Base-by-base conservation (phyloP, 2,888 invertebrate genomes). In the Philereme transversata region DNA sequence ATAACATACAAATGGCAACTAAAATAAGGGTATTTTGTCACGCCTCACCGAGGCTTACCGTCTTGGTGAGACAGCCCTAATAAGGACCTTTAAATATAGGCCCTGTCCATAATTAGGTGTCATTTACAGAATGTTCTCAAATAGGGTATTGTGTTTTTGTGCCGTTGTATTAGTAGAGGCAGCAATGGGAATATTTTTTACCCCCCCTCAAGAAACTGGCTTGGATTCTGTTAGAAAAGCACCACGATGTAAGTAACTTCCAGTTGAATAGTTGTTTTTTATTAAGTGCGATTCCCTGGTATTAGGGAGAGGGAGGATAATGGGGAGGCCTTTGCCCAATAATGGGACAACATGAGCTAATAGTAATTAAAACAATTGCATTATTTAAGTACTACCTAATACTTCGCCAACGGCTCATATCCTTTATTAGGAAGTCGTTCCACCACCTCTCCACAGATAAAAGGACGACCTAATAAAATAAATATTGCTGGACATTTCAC, bases 211-310 rank as follows among this genome's bases (percentile, higher is more conserved):
- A 4, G 82, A 81, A 10, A 81, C 78, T 3, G 86, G 84, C 0
- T 60, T 87, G 40, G 80, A 75, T 57, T 83, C 77, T 22, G 86
- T 91, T 2, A 85, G 77, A 44, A 91, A 91, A 71, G 83, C 90
- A 8, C 83, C 88, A 1, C 76, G 90, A 80, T 85, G 90, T 91
- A 78, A 87, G 90, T 85, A 34, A 5, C 34, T 47, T 34, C 5
- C 47, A 44, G 43, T 9, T 44, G 10, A 44, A 4, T 44, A n/a
- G 22, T 22, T 22, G 22, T 22, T n/a, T 44, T 9, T 44, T 44
- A 4, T 44, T n/a, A n/a, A n/a, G n/a, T n/a, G n/a, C n/a, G n/a
- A 9, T 7, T n/a, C 9, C 43, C 4, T 44, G 38, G 38, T 8
- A 5, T 38, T 22, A 22, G 22, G 22, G 22, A 22, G 22, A 22